These are phyloP conservation scores for Philotrypesis tridentata DNA, from an alignment of 1,140 invertebrate genomes.

Conservation along the genomic window DNA sequence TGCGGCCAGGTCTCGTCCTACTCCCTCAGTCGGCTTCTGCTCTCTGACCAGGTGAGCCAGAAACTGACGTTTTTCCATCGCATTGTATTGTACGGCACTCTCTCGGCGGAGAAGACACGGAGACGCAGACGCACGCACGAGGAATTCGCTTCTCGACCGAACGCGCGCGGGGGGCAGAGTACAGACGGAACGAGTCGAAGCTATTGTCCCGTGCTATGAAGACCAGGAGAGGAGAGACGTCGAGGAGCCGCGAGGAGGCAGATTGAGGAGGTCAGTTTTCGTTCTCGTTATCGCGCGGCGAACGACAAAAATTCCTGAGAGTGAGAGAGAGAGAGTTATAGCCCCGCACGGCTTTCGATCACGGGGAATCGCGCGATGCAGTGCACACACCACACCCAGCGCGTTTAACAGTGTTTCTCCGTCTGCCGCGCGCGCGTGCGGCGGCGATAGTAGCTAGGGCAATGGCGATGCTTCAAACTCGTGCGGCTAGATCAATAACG, in stretches of 20 bases:
- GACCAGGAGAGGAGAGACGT: neutral
- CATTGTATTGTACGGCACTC: no score
- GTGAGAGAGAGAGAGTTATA: no score
- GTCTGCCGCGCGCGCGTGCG: slow-evolving; percentile 31
- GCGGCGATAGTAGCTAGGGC: slow-evolving; percentile 61
- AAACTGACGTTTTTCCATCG: neutral
- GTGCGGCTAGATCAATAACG: slow-evolving; percentile 69
- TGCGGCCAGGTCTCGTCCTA: neutral
- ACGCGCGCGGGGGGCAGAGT: neutral
- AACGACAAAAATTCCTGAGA: no score
- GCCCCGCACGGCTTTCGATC: no score
- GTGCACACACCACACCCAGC: slow-evolving; percentile 57
- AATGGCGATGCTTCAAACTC: slow-evolving; percentile 65
- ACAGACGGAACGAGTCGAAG: neutral
- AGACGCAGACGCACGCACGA: no score
- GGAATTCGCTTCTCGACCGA: no score
- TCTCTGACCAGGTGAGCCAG: slow-evolving; percentile 4
- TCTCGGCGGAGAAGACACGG: no score
- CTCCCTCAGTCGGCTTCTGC: slow-evolving; percentile 23
- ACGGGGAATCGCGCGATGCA: neutral
- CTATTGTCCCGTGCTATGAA: neutral
- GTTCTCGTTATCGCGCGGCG: no score
- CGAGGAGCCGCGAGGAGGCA: neutral
- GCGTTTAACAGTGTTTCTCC: neutral
- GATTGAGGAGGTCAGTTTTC: neutral